Evolutionary conservation across 1,140 invertebrate species (phyloP).

Genomic region (Drosophila nebulosa): DNA sequence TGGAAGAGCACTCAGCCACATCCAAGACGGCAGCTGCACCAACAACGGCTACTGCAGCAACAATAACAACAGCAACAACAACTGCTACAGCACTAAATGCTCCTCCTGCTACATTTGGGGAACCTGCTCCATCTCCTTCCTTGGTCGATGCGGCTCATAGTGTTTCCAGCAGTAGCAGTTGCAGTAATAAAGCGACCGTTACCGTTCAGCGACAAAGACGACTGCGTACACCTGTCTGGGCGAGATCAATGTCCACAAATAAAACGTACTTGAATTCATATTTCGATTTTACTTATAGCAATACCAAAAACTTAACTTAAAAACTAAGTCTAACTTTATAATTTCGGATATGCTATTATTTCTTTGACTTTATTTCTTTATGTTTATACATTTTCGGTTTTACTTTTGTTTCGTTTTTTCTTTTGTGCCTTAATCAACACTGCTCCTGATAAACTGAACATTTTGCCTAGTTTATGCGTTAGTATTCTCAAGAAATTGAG

Average conservation of each 20-base stretch:
- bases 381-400: slow-evolving; percentile 35
- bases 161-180: slow-evolving; percentile 76
- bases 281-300: slow-evolving; percentile 47
- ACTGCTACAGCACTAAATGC: background rate
- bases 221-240: slow-evolving; percentile 88
- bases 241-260: slow-evolving; percentile 84
- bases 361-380: slow-evolving; percentile 58
- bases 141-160: slow-evolving; percentile 40
- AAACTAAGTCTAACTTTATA: slow-evolving; percentile 11
- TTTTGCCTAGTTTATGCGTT: background rate
- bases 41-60: no score
- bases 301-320: slow-evolving; percentile 21
- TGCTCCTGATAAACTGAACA: slow-evolving; percentile 24
- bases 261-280: slow-evolving; percentile 78
- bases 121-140: slow-evolving; percentile 10
- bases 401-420: slow-evolving; percentile 9
- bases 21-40: background rate
- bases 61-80: background rate
- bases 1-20: slow-evolving; percentile 27
- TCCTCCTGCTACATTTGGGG: background rate
- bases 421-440: slow-evolving; percentile 55
- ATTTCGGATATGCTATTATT: slow-evolving; percentile 8
- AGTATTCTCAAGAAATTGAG: background rate
- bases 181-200: slow-evolving; percentile 80
- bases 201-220: slow-evolving; percentile 82